Evolutionary conservation across 2,797 vertebrate species (phyloP), one percentile per base, ranked within the genome.

Genomic region (Champsocephalus gunnari): DNA sequence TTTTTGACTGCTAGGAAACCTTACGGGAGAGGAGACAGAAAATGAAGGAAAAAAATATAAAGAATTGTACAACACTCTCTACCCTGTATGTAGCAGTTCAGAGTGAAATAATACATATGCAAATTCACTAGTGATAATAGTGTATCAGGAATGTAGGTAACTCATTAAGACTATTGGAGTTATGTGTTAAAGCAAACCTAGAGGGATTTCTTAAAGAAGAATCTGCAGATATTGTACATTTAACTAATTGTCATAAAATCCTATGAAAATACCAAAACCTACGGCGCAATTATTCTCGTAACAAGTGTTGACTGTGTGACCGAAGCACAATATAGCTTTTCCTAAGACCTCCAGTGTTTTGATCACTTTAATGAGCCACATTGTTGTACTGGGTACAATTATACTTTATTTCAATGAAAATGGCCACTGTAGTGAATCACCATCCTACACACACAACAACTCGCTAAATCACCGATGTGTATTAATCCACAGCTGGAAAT

Each of bases 21-120:
- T 70, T 66, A 74, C 80, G 58, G 70, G 56, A 70, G 67, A 78
- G 50, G 57, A 85, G 82, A 72, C 63, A 81, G 28, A 28, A 28
- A 28, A 28, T 63, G 66, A 72, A 77, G 64, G 73, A 55, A 76
- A 17, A 44, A 21, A 4, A 64, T 71, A 66, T 14, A 12, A 77
- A 67, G 54, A 38, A 62, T 71, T 73, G 34, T 74, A 43, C 58
- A 84, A 12, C 54, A 66, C 38, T 77, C 55, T 79, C 71, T 54
- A 8, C 16, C 38, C 57, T 49, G 14, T 11, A 3, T 60, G 44
- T 11, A 73, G 63, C 57, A 58, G 28, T 53, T 79, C 69, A 71
- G 69, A 78, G 59, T 66, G 47, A 76, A 17, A 74, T 32, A 43
- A 61, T 44, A 7, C 6, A 48, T 57, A 16, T 43, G 58, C 32